Conservation (phyloP, 2,888 invertebrate genomes). For the Hipparchia semele region DNA sequence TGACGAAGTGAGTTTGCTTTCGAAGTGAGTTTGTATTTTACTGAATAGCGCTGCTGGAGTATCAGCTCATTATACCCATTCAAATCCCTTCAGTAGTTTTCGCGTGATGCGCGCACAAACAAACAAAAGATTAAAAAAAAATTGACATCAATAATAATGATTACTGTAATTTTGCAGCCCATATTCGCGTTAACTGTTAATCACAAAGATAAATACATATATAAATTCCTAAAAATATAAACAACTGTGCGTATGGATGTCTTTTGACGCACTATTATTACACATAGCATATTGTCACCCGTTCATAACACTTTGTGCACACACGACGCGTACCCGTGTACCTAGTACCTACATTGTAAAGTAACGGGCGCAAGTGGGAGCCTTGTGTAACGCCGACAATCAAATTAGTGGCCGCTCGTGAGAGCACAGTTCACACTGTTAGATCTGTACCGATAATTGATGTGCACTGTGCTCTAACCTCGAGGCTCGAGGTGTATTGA, state of each 20-base stretch:
- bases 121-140: no score
- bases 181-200: background rate
- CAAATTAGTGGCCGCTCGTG: constrained; percentile 71
- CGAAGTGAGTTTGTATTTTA: no score
- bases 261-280: background rate
- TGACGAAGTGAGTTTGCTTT: no score
- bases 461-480: constrained; percentile 33
- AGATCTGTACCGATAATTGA: constrained; percentile 61
- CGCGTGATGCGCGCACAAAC: no score
- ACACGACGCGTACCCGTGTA: constrained; percentile 24
- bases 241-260: background rate
- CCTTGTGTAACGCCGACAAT: constrained; percentile 65
- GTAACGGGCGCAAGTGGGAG: constrained; percentile 52
- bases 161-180: no score
- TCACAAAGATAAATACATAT: background rate
- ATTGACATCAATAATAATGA: background rate
- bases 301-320: constrained; percentile 29
- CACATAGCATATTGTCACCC: constrained; percentile 28
- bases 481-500: constrained; percentile 39
- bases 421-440: constrained; percentile 62
- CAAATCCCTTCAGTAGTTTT: no score
- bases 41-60: no score
- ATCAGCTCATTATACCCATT: no score
- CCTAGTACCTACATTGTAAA: constrained; percentile 45
- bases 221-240: background rate